Evolutionary conservation across 1,140 invertebrate species (phyloP).

Genomic region (Ephestia elutella): DNA sequence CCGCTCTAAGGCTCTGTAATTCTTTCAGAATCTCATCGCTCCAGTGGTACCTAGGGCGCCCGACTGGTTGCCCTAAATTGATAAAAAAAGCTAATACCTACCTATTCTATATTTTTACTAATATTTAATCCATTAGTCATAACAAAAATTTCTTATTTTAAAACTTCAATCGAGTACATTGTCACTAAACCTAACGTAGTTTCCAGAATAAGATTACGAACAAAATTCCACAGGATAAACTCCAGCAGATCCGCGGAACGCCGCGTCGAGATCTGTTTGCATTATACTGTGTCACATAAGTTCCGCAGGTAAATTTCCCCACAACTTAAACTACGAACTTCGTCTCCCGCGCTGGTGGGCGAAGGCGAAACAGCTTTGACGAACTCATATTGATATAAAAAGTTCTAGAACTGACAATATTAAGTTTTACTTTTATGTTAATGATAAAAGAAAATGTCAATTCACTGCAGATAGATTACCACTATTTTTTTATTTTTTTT

Average conservation of each 20-base stretch:
- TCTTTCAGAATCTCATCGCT: too few relatives aligned
- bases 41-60: too few relatives aligned
- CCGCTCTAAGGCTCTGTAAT: too few relatives aligned
- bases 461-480: too few relatives aligned
- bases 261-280: constrained; percentile 3
- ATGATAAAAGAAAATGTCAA: too few relatives aligned
- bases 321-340: constrained; percentile 4
- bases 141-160: too few relatives aligned
- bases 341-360: background rate
- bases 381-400: background rate
- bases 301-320: constrained; percentile 12
- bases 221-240: background rate
- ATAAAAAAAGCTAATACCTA: too few relatives aligned
- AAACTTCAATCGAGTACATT: background rate
- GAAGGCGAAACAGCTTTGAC: background rate
- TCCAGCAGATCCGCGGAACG: background rate
- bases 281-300: constrained; percentile 19
- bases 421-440: too few relatives aligned
- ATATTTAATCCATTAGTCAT: too few relatives aligned
- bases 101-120: too few relatives aligned
- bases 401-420: background rate
- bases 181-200: constrained; percentile 1
- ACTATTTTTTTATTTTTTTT: too few relatives aligned
- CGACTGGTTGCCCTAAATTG: too few relatives aligned
- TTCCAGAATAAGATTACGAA: constrained; percentile 13